Evolutionary conservation across 2,888 invertebrate genomes (phyloP), one percentile per base, ranked within the genome.

Genomic region (Drosophila merina): DNA sequence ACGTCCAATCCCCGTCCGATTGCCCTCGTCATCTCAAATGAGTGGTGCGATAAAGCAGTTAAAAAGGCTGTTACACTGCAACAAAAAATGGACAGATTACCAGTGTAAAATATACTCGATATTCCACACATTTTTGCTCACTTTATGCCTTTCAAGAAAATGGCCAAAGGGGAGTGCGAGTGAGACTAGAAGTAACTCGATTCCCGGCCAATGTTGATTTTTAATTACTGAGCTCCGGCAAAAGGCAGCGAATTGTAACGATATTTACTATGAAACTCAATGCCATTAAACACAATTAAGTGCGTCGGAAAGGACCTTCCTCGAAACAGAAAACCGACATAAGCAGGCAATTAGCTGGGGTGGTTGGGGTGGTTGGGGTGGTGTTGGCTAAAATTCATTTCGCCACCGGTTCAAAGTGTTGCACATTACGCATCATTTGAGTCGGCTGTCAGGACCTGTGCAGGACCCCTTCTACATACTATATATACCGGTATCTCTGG

Each of bases 201-300:
- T 77, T 77, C 56, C 60, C 62, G 54, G 68, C 75, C 67, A 63
- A 77, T 86, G 83, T 86, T 83, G 86, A 74, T 83, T 81, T 86
- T 83, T 83, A 83, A 83, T 86, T 83, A 83, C 72, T 30, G 54
- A 70, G 14, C 44, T 40, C 7, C 3, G 33, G 33, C 8, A 28
- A 26, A 57, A 31, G 68, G 28, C 54, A 56, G 33, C 51, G 50
- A 51, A 67, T 49, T 40, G 70, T 40, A 69, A 50, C 54, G 60
- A 70, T 70, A 70, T 70, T 70, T 62, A 70, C 70, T 70, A 70
- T 63, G 56, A 70, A 70, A 70, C 56, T 71, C 63, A 70, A 70
- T 74, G 68, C 67, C 59, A 72, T 67, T 72, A 72, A 70, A 56
- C 49, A 62, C 62, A 56, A 62, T 70, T 70, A 70, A 70, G 62